A percentile compares a stretch with the other conserved stretches of the same genome.
These are phyloP conservation scores for Melopsittacus undulatus DNA, from an alignment of 2,797 vertebrate genomes.

Conservation along the genomic window DNA sequence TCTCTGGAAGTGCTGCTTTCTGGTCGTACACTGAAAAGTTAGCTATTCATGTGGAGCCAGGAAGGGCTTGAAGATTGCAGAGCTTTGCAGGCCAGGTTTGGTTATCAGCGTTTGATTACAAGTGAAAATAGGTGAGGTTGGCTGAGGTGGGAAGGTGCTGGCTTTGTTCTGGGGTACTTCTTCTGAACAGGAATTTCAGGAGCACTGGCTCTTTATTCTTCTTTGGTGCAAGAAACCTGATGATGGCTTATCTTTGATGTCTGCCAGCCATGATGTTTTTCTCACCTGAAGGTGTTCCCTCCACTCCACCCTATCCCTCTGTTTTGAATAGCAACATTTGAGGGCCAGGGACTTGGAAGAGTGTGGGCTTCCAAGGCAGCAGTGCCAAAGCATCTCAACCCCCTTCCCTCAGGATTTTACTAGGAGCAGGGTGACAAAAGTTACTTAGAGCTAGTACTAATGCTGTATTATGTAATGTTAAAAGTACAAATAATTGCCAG, in stretches of 20 bases:
- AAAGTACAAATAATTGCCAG: conserved; percentile 11
- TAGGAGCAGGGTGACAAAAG: background rate
- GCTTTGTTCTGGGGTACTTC: conserved; percentile 51
- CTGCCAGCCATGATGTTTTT: conserved; percentile 45
- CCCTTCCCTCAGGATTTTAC: background rate
- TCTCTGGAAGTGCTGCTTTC: background rate
- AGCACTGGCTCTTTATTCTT: conserved; percentile 57
- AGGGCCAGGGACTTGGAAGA: background rate
- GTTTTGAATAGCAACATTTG: conserved; percentile 30
- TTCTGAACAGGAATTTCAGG: conserved; percentile 63
- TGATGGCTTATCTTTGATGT: conserved; percentile 51
- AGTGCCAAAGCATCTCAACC: background rate
- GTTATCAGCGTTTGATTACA: conserved; percentile 50
- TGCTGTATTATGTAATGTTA: background rate
- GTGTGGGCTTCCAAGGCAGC: background rate
- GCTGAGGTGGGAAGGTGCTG: conserved; percentile 43
- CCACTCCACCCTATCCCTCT: background rate
- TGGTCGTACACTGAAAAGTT: background rate
- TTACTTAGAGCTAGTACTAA: background rate
- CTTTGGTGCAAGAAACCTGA: conserved; percentile 38
- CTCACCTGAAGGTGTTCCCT: conserved; percentile 50
- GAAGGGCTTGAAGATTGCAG: background rate
- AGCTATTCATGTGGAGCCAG: background rate
- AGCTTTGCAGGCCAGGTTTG: conserved; percentile 33
- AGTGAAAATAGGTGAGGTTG: conserved; percentile 47